Conservation (phyloP, 2,113 vertebrate species). For the Gobio gobio region DNA sequence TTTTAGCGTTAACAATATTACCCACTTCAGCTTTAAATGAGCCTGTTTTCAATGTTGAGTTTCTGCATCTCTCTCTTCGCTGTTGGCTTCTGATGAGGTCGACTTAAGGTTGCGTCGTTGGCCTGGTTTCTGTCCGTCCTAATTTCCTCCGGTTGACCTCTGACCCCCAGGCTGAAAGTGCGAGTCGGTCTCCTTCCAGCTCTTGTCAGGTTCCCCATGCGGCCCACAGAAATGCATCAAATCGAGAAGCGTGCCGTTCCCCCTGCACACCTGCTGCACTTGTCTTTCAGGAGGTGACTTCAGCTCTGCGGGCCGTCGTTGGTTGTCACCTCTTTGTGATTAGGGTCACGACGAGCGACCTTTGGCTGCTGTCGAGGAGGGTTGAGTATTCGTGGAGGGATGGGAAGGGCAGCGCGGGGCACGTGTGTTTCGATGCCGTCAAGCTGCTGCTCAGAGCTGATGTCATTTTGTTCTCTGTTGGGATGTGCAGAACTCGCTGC, state of each 20-base stretch:
- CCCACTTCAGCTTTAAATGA: neutral
- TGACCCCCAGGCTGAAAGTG: neutral
- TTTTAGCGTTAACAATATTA: too few species aligned
- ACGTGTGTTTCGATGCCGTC: slow-evolving; percentile 29
- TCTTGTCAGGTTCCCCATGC: slow-evolving; percentile 16
- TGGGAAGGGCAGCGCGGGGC: slow-evolving; percentile 14
- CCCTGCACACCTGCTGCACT: slow-evolving; percentile 35
- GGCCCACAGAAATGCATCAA: neutral
- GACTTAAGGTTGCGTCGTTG: neutral
- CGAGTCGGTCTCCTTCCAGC: slow-evolving; percentile 15
- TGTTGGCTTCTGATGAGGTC: slow-evolving; percentile 23
- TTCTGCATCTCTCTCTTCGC: neutral
- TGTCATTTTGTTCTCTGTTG: neutral
- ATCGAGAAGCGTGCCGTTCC: neutral
- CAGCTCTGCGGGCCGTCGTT: neutral
- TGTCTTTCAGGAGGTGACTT: slow-evolving; percentile 41
- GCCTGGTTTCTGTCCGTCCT: slow-evolving; percentile 32
- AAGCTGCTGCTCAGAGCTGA: slow-evolving; percentile 27
- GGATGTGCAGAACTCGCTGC: neutral
- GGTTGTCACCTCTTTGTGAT: slow-evolving; percentile 51
- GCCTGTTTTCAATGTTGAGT: neutral
- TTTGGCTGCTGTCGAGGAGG: slow-evolving; percentile 4
- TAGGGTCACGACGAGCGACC: slow-evolving; percentile 50
- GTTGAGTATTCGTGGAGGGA: neutral
- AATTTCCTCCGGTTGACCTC: slow-evolving; percentile 44